Conservation (phyloP, 2,113 vertebrate species). For the Psittacus erithacus region DNA sequence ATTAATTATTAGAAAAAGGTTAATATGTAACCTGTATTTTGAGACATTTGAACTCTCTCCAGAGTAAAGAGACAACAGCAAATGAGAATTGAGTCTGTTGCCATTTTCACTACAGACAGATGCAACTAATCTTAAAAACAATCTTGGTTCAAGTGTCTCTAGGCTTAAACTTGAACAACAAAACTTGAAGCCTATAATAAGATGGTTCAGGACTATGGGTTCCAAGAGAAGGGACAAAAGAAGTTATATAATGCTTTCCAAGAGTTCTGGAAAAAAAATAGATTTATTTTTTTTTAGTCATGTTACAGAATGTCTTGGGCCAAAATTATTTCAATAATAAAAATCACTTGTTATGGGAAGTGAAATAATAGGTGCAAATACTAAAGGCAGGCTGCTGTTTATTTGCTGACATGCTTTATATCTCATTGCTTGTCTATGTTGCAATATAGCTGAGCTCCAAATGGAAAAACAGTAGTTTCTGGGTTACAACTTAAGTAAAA, state of each 20-base stretch:
- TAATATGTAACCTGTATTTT: not conserved
- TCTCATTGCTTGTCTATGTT: not conserved
- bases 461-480: not conserved
- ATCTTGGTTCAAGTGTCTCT: not conserved
- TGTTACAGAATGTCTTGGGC: not conserved
- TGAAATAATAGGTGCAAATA: not conserved
- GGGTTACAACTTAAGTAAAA: not conserved
- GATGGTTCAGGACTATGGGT: not conserved
- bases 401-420: not conserved
- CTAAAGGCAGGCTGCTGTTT: not conserved
- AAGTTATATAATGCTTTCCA: not conserved
- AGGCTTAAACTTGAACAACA: not conserved
- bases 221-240: not conserved
- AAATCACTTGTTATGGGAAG: not conserved
- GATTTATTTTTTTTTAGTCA: not conserved
- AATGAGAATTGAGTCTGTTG: not conserved
- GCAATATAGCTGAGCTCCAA: not conserved
- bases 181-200: not conserved
- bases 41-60: not conserved
- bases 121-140: not conserved
- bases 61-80: not conserved
- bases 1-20: not conserved
- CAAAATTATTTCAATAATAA: not conserved
- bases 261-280: not conserved
- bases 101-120: not conserved